These are phyloP conservation scores for Antheraea pernyi DNA, from an alignment of 1,140 invertebrate genomes.

Conservation along the genomic window DNA sequence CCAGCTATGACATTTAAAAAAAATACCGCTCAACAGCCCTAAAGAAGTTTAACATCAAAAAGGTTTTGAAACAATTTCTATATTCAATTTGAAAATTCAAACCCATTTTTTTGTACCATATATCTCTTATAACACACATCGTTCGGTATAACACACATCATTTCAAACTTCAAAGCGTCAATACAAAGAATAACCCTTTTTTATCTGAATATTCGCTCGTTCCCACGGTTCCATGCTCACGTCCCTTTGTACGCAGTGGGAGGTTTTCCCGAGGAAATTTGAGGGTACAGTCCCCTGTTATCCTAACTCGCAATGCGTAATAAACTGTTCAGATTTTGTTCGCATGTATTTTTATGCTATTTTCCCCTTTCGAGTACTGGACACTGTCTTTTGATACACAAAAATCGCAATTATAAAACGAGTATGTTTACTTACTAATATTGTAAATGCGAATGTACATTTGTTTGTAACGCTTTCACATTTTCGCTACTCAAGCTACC, in stretches of 20 bases:
- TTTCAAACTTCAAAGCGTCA: background rate
- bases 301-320: background rate
- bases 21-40: no score
- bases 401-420: no score
- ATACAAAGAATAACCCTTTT: background rate
- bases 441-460: no score
- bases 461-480: no score
- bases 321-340: constrained; percentile 4
- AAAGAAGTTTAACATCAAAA: no score
- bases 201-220: background rate
- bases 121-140: background rate
- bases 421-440: no score
- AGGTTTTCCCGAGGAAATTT: background rate
- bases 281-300: background rate
- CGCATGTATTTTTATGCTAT: background rate
- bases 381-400: no score
- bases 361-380: background rate
- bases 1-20: no score
- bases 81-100: no score
- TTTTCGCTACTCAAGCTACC: no score
- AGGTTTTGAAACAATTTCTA: no score
- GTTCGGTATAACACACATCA: background rate
- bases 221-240: background rate
- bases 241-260: background rate
- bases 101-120: no score